A percentile compares a stretch with the other conserved stretches of the same genome.
Evolutionary conservation across 2,797 vertebrate genomes (phyloP).

Genomic region (Hippoglossus hippoglossus): DNA sequence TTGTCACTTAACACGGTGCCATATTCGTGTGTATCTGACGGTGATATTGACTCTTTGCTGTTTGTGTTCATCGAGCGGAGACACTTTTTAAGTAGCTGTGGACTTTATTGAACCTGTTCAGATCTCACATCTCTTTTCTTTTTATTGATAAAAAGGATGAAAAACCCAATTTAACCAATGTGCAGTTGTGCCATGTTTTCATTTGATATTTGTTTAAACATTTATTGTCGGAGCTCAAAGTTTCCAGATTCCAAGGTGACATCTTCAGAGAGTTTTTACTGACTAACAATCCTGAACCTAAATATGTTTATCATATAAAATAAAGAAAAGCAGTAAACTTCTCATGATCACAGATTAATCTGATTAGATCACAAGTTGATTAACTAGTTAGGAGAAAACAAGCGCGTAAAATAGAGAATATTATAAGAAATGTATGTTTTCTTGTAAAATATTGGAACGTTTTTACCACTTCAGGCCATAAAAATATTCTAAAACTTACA

Average conservation of each 20-base stretch:
- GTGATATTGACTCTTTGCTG: conserved; percentile 39
- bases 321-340: neutral
- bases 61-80: conserved; percentile 34
- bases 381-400: neutral
- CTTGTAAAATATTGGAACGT: too few relatives aligned
- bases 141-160: too few relatives aligned
- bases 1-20: conserved; percentile 13
- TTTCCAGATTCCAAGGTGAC: neutral
- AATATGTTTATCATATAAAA: neutral
- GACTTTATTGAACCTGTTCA: conserved; percentile 6
- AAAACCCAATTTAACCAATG: neutral
- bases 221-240: neutral
- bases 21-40: conserved; percentile 22
- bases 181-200: neutral
- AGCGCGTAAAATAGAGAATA: neutral
- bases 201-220: neutral
- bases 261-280: conserved; percentile 10
- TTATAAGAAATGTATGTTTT: too few relatives aligned
- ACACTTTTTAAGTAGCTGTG: conserved; percentile 8
- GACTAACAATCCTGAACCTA: conserved; percentile 3
- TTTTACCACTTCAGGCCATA: neutral
- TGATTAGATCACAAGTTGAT: conserved; percentile 13
- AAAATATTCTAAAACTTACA: too few relatives aligned
- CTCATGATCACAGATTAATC: conserved; percentile 3
- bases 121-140: too few relatives aligned